phyloP scores from a whole-genome alignment of 2,113 vertebrate species.

The Tichodroma muraria region DNA sequence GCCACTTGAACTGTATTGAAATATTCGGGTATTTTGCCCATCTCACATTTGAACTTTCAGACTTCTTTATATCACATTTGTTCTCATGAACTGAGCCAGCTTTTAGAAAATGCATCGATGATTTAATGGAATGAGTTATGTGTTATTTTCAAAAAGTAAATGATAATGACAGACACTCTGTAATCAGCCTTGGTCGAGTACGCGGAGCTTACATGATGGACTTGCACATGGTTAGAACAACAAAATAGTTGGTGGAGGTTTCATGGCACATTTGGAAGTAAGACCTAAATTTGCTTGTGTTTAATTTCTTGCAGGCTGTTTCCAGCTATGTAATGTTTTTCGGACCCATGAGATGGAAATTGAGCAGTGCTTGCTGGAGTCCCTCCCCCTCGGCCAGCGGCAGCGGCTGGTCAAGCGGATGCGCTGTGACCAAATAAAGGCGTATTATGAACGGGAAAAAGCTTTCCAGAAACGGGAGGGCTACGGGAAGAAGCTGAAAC shows the following conservation, averaged over 20 bases:
- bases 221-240: background rate
- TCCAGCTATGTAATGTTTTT: slow-evolving; percentile 97
- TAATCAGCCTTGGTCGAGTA: fast-evolving
- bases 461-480: slow-evolving; percentile 79
- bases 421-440: slow-evolving; percentile 91
- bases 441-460: slow-evolving; percentile 89
- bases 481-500: slow-evolving; percentile 54
- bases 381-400: slow-evolving; percentile 89
- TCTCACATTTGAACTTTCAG: background rate
- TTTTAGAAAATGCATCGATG: background rate
- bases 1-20: background rate
- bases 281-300: background rate
- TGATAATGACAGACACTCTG: background rate
- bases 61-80: background rate
- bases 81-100: background rate
- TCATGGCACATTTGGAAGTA: background rate
- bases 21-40: background rate
- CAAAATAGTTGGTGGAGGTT: background rate
- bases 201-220: background rate
- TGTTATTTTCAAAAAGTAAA: background rate
- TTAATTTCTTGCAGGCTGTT: slow-evolving; percentile 81
- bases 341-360: slow-evolving; percentile 97
- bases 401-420: slow-evolving; percentile 92
- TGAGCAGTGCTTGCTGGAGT: slow-evolving; percentile 98
- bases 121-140: background rate